A percentile compares a stretch with the other conserved stretches of the same genome.
Conservation (phyloP, 2,888 invertebrate species). For the Diarsia brunnea region DNA sequence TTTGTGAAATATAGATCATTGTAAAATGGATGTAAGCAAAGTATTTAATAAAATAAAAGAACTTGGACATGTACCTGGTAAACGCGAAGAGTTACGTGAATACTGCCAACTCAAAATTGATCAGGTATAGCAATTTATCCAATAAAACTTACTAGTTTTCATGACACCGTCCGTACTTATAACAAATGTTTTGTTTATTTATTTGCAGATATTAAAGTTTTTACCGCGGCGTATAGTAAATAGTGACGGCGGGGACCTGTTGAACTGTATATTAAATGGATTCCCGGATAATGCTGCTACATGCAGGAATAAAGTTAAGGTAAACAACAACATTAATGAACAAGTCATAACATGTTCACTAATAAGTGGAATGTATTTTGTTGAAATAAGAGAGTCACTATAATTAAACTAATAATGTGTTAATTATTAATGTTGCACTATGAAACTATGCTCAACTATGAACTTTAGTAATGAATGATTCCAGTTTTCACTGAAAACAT, state of each 20-base stretch:
- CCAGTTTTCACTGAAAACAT: background rate
- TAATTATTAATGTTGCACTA: background rate
- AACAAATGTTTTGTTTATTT: slow-evolving; percentile 20
- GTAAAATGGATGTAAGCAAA: slow-evolving; percentile 73
- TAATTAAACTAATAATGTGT: background rate
- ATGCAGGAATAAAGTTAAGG: slow-evolving; percentile 78
- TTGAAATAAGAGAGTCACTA: background rate
- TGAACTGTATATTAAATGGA: slow-evolving; percentile 83
- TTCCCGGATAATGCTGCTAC: slow-evolving; percentile 73
- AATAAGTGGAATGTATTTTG: background rate
- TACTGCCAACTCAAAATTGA: slow-evolving; percentile 79
- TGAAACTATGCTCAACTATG: background rate
- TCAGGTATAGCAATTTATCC: slow-evolving; percentile 69
- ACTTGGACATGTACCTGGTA: slow-evolving; percentile 78
- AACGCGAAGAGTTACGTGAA: slow-evolving; percentile 79
- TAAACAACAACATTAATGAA: slow-evolving; percentile 55
- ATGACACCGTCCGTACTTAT: background rate
- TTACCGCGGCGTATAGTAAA: slow-evolving; percentile 80
- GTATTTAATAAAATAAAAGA: slow-evolving; percentile 79
- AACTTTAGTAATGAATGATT: background rate
- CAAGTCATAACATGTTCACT: slow-evolving; percentile 32
- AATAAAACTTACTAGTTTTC: background rate
- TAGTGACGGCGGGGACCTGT: slow-evolving; percentile 80
- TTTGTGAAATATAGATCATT: background rate
- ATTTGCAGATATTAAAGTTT: slow-evolving; percentile 77